phyloP scores from a whole-genome alignment of 2,888 invertebrate species.

The Hetaerina titia region DNA sequence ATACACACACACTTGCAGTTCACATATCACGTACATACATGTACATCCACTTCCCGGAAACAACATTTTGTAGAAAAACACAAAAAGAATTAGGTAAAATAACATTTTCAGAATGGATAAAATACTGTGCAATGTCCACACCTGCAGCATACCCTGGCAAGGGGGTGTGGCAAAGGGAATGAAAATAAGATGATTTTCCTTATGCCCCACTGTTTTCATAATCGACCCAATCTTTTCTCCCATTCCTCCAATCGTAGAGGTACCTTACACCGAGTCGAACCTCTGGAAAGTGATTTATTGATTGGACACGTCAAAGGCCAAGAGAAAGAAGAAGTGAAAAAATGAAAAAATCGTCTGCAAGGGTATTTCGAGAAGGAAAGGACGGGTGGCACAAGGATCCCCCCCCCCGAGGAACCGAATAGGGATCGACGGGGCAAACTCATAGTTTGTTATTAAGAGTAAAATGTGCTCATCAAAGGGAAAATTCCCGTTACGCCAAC shows the following conservation, averaged over 20 bases:
- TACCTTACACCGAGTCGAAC: constrained; percentile 15
- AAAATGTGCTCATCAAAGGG: constrained; percentile 47
- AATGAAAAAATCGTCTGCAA: neutral
- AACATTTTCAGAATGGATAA: too few relatives aligned
- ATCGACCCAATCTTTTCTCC: constrained; percentile 14
- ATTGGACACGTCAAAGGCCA: neutral
- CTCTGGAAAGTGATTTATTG: constrained; percentile 15
- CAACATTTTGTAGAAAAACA: too few relatives aligned
- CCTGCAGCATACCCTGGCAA: too few relatives aligned
- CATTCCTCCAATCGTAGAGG: neutral
- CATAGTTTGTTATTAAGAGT: constrained; percentile 50
- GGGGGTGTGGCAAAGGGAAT: too few relatives aligned
- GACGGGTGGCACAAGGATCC: neutral
- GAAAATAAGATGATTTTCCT: constrained; percentile 11
- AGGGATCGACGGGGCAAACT: neutral
- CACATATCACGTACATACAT: too few relatives aligned
- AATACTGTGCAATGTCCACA: too few relatives aligned
- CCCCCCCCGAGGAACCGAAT: neutral
- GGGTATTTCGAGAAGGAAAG: neutral
- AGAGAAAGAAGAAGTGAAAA: neutral
- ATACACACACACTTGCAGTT: too few relatives aligned
- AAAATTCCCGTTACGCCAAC: neutral
- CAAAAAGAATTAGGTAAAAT: too few relatives aligned
- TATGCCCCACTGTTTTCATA: neutral
- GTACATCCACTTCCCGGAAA: too few relatives aligned